Base-by-base conservation (phyloP, 1,140 invertebrate species). In the Apis laboriosa region DNA sequence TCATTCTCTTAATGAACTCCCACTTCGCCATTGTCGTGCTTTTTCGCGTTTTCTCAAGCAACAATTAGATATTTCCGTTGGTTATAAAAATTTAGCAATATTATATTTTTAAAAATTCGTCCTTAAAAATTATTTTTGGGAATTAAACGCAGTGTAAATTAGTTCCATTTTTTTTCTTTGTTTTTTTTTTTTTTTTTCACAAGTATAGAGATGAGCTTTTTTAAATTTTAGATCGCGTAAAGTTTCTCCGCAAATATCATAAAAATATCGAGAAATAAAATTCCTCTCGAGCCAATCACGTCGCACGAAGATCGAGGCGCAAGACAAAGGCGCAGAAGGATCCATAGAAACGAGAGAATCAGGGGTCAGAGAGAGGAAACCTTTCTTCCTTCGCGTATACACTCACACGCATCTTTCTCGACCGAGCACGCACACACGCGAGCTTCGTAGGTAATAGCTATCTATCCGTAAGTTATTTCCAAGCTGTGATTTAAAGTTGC, bases 391-490 rank as follows among this genome's bases (percentile, higher is more conserved):
- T 28, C 17, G n/a, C 24, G 55, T 7, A 43, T 43, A 43, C 34
- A 43, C 34, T 24, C 24, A 61, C 67, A 74, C 84, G 61, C 61
- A 21, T 70, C 63, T 61, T 56, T 53, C 77, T 70, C 19, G 51
- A 24, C 5, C 60, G 28, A 58, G 34, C 82, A 70, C 80, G 81
- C 84, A 83, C 80, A 80, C 86, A 87, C 84, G 86, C 70, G 71
- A 88, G 83, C 85, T 84, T 87, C 81, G 77, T 77, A 85, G 83
- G 83, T 86, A 88, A 88, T 85, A 85, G 76, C 83, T 80, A 87
- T 90, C 85, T 84, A 88, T 88, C 85, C 83, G 64, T 80, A 86
- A 90, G 82, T 90, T 90, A 89, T 89, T 90, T 88, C 80, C 82
- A 85, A 77, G 15, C 73, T 61, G 78, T 90, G 89, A 90, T 90